These are phyloP conservation scores for Scarus forsteni DNA, from an alignment of 2,797 vertebrate species.

Conservation along the genomic window DNA sequence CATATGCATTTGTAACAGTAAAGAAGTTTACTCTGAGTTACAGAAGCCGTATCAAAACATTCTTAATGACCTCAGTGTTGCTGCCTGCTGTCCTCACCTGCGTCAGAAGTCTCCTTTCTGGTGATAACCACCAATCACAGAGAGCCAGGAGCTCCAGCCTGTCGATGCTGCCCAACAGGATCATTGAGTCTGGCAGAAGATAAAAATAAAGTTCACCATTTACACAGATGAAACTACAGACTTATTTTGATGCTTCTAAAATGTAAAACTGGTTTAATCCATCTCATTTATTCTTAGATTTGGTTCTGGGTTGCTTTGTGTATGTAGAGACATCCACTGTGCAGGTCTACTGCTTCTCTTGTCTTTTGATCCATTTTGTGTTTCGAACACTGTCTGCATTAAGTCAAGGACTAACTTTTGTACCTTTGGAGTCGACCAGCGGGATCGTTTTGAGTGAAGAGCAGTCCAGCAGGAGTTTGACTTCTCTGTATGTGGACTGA, in stretches of 20 bases:
- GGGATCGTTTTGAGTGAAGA: constrained; percentile 90
- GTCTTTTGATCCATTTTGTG: background rate
- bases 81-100: constrained; percentile 56
- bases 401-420: background rate
- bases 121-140: constrained; percentile 89
- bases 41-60: too few species aligned
- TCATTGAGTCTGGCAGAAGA: constrained; percentile 90
- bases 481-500: constrained; percentile 89
- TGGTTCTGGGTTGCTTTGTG: background rate
- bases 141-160: constrained; percentile 90
- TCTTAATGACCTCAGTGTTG: too few species aligned
- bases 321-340: too few species aligned
- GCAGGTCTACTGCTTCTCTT: background rate
- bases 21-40: too few species aligned
- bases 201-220: background rate
- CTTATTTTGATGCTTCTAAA: background rate
- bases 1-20: too few species aligned
- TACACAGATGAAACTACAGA: background rate
- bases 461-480: constrained; percentile 86
- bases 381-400: background rate
- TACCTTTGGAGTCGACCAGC: constrained; percentile 93
- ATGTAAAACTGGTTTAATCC: background rate
- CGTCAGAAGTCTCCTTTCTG: constrained; percentile 87
- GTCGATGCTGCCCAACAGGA: constrained; percentile 93
- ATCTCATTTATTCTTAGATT: background rate